A percentile compares a stretch with the other conserved stretches of the same genome.
Evolutionary conservation across 1,140 invertebrate species (phyloP).

Genomic region (Meloidogyne chitwoodi): DNA sequence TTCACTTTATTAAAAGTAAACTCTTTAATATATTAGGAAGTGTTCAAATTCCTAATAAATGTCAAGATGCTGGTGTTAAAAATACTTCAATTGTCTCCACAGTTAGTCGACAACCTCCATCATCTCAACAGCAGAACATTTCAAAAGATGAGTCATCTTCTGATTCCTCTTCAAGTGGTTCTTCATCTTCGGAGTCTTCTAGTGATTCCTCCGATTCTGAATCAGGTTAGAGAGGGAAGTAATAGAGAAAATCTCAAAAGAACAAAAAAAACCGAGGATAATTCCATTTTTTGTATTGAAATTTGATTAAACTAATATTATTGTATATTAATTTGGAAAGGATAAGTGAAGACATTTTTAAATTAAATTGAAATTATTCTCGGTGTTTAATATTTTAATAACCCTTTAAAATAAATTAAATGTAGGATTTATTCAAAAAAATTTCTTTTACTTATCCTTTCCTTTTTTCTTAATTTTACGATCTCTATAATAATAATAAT

Average conservation of each 20-base stretch:
- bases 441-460: neutral
- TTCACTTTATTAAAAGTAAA: too few relatives aligned
- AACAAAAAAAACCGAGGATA: neutral
- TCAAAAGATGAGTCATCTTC: conserved; percentile 29
- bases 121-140: neutral
- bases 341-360: neutral
- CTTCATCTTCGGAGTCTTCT: conserved; percentile 48
- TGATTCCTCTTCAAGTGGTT: conserved; percentile 45
- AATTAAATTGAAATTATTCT: neutral
- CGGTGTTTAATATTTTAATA: neutral
- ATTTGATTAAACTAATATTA: neutral
- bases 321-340: neutral
- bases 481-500: neutral
- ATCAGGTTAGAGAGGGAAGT: conserved; percentile 42
- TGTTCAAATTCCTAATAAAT: neutral
- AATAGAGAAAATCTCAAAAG: neutral
- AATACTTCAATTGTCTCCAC: neutral
- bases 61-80: neutral
- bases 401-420: too few relatives aligned
- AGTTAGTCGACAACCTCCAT: neutral
- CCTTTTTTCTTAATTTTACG: neutral
- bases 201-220: conserved; percentile 47
- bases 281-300: neutral
- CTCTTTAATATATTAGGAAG: conserved; percentile 12
- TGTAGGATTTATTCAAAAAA: neutral